These are phyloP conservation scores for Ganaspis brasiliensis DNA, from an alignment of 2,888 invertebrate genomes.

Conservation along the genomic window DNA sequence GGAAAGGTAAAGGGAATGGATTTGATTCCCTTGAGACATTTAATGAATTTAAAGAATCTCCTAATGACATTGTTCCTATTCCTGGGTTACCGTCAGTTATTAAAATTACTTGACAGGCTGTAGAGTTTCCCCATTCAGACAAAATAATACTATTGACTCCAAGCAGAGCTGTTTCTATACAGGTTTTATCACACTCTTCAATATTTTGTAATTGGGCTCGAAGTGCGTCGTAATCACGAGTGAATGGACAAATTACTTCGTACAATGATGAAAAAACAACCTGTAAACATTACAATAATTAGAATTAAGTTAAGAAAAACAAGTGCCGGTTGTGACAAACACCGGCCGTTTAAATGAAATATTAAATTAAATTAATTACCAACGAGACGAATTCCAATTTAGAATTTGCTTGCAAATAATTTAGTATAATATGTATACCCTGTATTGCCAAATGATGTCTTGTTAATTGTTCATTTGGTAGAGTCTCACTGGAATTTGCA, in stretches of 20 bases:
- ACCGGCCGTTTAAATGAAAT: no score
- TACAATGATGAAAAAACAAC: conserved; percentile 82
- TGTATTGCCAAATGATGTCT: conserved; percentile 85
- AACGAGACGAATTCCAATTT: conserved; percentile 88
- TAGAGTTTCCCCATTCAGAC: conserved; percentile 94
- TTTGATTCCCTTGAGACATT: conserved; percentile 79
- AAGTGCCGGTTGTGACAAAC: no score
- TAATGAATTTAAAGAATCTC: conserved; percentile 82
- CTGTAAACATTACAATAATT: conserved; percentile 69
- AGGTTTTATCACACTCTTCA: conserved; percentile 93
- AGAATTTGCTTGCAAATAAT: conserved; percentile 84
- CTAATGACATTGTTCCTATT: conserved; percentile 85
- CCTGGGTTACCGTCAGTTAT: conserved; percentile 90
- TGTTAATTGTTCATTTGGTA: conserved; percentile 82
- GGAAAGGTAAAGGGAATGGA: conserved; percentile 88
- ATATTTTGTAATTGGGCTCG: conserved; percentile 88
- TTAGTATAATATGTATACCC: conserved; percentile 86
- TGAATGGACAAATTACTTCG: conserved; percentile 90
- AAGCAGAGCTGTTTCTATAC: conserved; percentile 89
- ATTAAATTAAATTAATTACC: conserved; percentile 82
- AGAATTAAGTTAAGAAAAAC: no score
- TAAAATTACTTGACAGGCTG: conserved; percentile 90
- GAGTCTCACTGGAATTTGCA: conserved; percentile 78
- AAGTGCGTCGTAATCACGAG: conserved; percentile 92
- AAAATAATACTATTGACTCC: conserved; percentile 90